Evolutionary conservation across 2,888 invertebrate genomes (phyloP).

Genomic region (Meteorus colon): DNA sequence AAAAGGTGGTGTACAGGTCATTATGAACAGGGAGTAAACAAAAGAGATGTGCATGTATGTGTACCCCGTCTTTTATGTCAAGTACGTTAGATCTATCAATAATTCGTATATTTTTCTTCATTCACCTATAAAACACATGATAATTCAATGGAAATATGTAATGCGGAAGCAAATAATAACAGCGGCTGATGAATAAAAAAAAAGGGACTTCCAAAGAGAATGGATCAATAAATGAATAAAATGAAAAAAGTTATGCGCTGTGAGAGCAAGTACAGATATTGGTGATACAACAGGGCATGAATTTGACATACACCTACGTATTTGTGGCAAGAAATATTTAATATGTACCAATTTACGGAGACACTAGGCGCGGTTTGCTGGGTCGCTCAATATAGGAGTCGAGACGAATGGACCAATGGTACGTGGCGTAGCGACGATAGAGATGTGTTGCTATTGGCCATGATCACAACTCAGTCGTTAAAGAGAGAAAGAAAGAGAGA

Average conservation of each 20-base stretch:
- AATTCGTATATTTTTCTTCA: no score
- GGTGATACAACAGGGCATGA: background rate
- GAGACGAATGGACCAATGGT: conserved; percentile 65
- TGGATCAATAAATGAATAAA: background rate
- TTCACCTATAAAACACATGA: no score
- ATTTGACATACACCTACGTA: background rate
- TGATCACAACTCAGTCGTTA: conserved; percentile 56
- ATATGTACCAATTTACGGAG: background rate
- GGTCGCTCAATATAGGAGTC: conserved; percentile 69
- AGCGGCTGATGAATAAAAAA: no score
- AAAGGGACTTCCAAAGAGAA: no score
- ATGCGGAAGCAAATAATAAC: no score
- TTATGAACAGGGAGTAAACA: no score
- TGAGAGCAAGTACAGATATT: background rate
- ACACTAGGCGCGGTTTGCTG: conserved; percentile 69
- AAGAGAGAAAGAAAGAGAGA: conserved; percentile 18
- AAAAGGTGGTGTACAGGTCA: no score
- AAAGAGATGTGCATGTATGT: no score
- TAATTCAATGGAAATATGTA: no score
- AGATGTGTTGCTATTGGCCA: conserved; percentile 67
- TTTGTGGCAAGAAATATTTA: background rate
- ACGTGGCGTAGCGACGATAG: conserved; percentile 61
- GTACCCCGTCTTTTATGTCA: no score
- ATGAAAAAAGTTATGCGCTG: background rate
- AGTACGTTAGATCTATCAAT: no score